Base-by-base conservation (phyloP, 1,140 invertebrate species). In the Euwallacea fornicatus region DNA sequence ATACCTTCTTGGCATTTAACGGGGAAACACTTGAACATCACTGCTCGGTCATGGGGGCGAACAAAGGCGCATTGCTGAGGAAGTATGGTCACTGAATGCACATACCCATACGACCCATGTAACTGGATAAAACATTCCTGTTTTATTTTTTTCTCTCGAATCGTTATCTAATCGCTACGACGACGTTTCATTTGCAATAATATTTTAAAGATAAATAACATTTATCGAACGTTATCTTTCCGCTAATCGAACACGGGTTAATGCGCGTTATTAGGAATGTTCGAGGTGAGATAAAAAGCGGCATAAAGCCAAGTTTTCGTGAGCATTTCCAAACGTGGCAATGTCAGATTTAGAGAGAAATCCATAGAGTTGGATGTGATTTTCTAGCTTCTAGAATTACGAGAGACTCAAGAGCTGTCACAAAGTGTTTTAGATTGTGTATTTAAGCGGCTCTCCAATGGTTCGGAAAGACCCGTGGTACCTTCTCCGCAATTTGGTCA, bases 181-280 rank as follows among this genome's bases (percentile, higher is more conserved):
- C 44, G 42, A 11, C 21, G 42, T 54, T 61, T 44, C 15, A 16
- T 58, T 68, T 44, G 56, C 44, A 68, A 68, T 47, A 50, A 60
- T 68, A 67, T 68, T 68, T 68, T 68, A 47, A 68, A 68, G 66
- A 68, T 68, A 68, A 68, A 60, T 68, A 68, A 42, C 59, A 33
- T 67, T 68, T 68, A 42, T 60, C 56, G 16, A 43, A 11, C 10
- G n/a, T 11, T 42, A 62, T 50, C 46, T 50, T 50, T 15, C 55
- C 7, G 13, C 15, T 58, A 15, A 33, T 10, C 6, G 13, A 56
- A 15, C n/a, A 11, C n/a, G 10, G n/a, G 8, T 11, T 56, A 56
- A 56, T 15, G 16, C 16, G 54, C 16, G 15, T 13, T 50, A 11
- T 10, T 11, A 50, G 47, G 10, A 10, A 10, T 11, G 47, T 13